Base-by-base conservation (phyloP, 2,113 vertebrate genomes). In the Miniopterus natalensis region DNA sequence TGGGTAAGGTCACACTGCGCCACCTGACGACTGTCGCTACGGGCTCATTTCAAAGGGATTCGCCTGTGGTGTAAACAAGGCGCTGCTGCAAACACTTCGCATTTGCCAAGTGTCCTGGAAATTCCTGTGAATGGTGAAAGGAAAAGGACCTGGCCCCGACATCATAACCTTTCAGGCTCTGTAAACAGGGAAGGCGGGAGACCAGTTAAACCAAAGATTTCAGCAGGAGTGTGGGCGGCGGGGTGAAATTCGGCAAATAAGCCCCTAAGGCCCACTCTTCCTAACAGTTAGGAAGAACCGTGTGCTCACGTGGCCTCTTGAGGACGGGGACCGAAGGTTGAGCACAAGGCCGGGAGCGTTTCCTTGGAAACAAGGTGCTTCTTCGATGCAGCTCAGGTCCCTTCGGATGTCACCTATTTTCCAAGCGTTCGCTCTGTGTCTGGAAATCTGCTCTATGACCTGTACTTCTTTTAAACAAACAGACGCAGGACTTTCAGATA, bases 341-440 rank as follows among this genome's bases (percentile, higher is more conserved):
- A 51, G 53, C 53, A 18, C 15, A 9, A 40, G 70, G 71, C 77
- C 80, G 0, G 21, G 47, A 63, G 49, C 0, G 29, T 96, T 94
- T 92, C 95, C 95, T 75, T 88, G 91, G 96, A 53, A 97, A 96
- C 95, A 10, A 10, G 5, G 36, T 21, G 21, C 8, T 36, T 78
- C 57, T 74, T 85, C 27, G 49, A n/a, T 25, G 55, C 2, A 40
- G 63, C 27, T 4, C 49, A 15, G 59, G 31, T 5, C 63, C 63
- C 20, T 70, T 29, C 10, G 21, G 63, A 63, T 5, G 13, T 47
- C 31, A 47, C 63, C n/a, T 11, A 21, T 53, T 95, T 63, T 47
- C 73, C 42, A 74, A 84, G 74, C 1, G 0, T 12, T 92, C 84
- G 49, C 49, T 66, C 4, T 49, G 31, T 78, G 51, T 61, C 85